Percentiles rank a stretch among this genome's conserved stretches.
These are phyloP conservation scores for Panthera tigris DNA, from an alignment of 2,113 vertebrate genomes.

Conservation along the genomic window DNA sequence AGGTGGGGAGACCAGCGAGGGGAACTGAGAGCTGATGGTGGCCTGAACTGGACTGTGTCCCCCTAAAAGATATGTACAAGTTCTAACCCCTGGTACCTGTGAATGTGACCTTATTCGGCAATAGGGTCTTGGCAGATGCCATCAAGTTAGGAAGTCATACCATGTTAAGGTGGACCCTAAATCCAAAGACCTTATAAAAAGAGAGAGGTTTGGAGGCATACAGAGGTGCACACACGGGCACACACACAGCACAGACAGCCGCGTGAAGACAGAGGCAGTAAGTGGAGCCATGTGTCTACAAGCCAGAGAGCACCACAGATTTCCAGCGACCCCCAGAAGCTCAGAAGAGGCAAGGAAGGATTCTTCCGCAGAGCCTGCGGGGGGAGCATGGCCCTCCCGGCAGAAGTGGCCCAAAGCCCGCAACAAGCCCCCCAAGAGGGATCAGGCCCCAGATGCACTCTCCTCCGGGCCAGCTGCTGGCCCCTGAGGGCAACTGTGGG, in stretches of 20 bases:
- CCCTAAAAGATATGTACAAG: not conserved
- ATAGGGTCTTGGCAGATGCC: not conserved
- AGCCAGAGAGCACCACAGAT: not conserved
- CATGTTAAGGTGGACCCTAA: not conserved
- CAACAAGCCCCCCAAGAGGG: fast-evolving
- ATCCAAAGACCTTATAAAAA: not conserved
- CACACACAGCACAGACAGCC: not conserved
- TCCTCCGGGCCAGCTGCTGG: not conserved
- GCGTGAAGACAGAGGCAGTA: not conserved
- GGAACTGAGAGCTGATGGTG: not conserved
- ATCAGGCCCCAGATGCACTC: not conserved
- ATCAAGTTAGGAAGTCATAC: not conserved
- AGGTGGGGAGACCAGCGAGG: not conserved
- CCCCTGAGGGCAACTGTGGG: not conserved
- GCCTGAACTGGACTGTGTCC: no score
- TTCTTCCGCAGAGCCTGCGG: no score
- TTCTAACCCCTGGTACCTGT: not conserved
- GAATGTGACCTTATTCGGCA: not conserved
- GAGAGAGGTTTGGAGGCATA: no score
- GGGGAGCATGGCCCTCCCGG: no score
- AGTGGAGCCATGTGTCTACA: not conserved
- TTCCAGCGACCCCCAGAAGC: not conserved
- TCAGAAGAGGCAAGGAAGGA: no score
- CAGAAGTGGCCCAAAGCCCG: not conserved
- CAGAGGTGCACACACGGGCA: not conserved